Evolutionary conservation across 2,888 invertebrate genomes (phyloP).

Genomic region (Eueremaeus valkanovi): DNA sequence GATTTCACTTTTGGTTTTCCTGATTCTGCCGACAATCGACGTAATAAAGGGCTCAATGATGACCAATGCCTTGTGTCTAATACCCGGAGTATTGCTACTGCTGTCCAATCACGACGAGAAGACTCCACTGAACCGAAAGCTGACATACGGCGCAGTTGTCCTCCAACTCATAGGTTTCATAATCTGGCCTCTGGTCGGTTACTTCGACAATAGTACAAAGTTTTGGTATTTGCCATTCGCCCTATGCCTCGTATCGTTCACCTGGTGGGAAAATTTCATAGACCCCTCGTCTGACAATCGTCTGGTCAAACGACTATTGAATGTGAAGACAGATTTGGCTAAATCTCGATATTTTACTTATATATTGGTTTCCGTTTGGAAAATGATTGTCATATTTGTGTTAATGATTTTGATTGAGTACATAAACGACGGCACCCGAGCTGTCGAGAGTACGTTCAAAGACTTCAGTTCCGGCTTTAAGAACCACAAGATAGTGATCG

Average conservation of each 20-base stretch:
- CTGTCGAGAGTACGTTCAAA: slow-evolving; percentile 69
- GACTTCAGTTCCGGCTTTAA: slow-evolving; percentile 47
- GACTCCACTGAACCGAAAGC: slow-evolving; percentile 49
- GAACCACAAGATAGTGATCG: slow-evolving; percentile 48
- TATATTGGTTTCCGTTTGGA: slow-evolving; percentile 86
- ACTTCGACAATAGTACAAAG: not conserved
- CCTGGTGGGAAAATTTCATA: slow-evolving; percentile 99
- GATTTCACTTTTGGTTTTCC: slow-evolving; percentile 55
- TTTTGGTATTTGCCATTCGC: slow-evolving; percentile 83
- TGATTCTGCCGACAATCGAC: slow-evolving; percentile 56
- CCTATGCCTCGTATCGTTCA: slow-evolving; percentile 77
- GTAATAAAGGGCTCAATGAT: slow-evolving; percentile 56
- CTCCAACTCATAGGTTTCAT: slow-evolving; percentile 66
- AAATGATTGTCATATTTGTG: slow-evolving; percentile 75
- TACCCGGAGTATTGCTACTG: slow-evolving; percentile 53
- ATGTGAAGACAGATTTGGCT: slow-evolving; percentile 75
- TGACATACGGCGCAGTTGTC: slow-evolving; percentile 62
- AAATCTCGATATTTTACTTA: slow-evolving; percentile 81
- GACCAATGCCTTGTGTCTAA: slow-evolving; percentile 55
- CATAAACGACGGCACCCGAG: slow-evolving; percentile 71
- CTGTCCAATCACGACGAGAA: slow-evolving; percentile 50
- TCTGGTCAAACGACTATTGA: slow-evolving; percentile 71
- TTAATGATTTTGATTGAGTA: slow-evolving; percentile 68
- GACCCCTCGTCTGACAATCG: no score
- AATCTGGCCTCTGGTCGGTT: slow-evolving; percentile 61